Conservation (phyloP, 2,888 invertebrate species). For the Hecatera dysodea region DNA sequence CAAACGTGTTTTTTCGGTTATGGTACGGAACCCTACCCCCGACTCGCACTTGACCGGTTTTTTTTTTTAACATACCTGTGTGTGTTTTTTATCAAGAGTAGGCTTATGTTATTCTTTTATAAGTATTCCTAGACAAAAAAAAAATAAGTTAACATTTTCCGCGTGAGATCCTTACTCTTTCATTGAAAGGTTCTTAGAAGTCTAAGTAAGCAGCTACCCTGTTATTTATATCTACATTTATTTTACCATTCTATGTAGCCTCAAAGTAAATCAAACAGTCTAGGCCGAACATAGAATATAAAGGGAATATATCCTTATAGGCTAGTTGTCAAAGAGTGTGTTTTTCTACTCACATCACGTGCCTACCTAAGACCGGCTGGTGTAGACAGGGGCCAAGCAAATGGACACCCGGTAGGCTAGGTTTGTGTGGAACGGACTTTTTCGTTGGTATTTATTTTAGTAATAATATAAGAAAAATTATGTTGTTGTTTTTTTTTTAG, state of each 20-base stretch:
- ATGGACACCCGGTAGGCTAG: slow-evolving; percentile 1
- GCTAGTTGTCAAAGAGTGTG: slow-evolving; percentile 41
- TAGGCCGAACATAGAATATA: slow-evolving; percentile 33
- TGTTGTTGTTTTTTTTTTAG: neutral
- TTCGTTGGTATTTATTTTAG: neutral
- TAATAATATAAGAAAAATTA: no score
- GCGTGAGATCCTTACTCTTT: neutral
- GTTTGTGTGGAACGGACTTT: slow-evolving; percentile 46
- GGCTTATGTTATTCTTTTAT: no score
- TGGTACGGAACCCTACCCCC: no score
- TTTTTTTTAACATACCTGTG: no score
- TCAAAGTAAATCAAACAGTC: slow-evolving; percentile 40
- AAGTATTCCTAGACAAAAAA: neutral
- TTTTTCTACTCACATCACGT: slow-evolving; percentile 62
- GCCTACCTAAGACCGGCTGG: slow-evolving; percentile 36
- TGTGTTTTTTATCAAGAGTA: no score
- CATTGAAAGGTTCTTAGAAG: no score
- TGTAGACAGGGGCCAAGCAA: slow-evolving; percentile 55
- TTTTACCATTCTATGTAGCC: neutral
- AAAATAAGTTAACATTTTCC: neutral
- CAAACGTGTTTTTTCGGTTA: no score
- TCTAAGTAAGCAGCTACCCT: neutral
- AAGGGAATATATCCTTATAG: slow-evolving; percentile 53
- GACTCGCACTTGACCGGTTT: no score
- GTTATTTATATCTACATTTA: neutral